Evolutionary conservation across 2,888 invertebrate species (phyloP).

Genomic region (Hoplodrina ambigua): DNA sequence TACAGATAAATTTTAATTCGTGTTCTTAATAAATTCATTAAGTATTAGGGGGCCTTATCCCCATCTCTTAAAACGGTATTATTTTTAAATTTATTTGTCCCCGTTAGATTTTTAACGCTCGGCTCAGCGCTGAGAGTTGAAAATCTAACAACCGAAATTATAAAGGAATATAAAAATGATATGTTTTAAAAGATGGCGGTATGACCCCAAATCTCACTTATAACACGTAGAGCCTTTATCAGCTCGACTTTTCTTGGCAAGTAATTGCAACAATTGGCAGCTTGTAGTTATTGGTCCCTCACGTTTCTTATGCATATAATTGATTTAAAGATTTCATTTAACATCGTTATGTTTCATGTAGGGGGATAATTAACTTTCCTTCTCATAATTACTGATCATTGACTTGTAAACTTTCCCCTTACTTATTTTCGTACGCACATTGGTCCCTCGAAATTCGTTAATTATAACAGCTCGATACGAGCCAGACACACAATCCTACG

Average conservation of each 20-base stretch:
- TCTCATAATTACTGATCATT: constrained; percentile 61
- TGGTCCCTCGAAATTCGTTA: constrained; percentile 67
- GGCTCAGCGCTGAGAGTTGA: too few species aligned
- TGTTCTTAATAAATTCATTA: constrained; percentile 33
- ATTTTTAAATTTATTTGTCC: too few species aligned
- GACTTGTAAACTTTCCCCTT: constrained; percentile 59
- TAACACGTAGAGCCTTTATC: constrained; percentile 39
- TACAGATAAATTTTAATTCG: constrained; percentile 30
- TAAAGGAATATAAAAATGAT: too few species aligned
- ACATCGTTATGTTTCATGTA: constrained; percentile 53
- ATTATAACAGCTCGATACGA: constrained; percentile 86
- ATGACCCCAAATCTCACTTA: constrained; percentile 42
- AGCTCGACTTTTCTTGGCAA: constrained; percentile 54
- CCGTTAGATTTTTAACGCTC: too few species aligned
- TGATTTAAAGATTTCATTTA: constrained; percentile 59
- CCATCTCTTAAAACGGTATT: too few species aligned
- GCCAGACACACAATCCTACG: constrained; percentile 75
- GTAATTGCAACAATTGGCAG: constrained; percentile 58
- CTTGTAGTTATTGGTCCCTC: constrained; percentile 51
- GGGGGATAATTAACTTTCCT: constrained; percentile 63
- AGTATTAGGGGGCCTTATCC: neutral
- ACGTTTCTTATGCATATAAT: constrained; percentile 54
- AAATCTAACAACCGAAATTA: too few species aligned
- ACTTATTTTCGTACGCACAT: constrained; percentile 62
- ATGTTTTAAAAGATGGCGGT: too few species aligned